These are phyloP conservation scores for Dryobates pubescens DNA, from an alignment of 2,797 vertebrate genomes.

Conservation along the genomic window DNA sequence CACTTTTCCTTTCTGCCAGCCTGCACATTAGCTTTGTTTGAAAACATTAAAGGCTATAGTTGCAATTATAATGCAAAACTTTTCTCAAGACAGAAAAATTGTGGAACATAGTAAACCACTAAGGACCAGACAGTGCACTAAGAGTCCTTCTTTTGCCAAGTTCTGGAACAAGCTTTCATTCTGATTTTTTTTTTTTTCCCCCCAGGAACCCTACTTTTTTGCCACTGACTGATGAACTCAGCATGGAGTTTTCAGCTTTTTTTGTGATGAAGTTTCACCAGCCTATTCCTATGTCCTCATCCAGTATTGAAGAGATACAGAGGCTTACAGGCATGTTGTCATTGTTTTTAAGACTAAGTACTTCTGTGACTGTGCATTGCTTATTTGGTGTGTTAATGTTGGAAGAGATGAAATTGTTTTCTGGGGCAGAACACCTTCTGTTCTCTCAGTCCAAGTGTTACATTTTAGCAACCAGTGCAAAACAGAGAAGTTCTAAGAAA, in stretches of 20 bases:
- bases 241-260: constrained; percentile 77
- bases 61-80: neutral
- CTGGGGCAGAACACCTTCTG: neutral
- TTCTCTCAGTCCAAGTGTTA: neutral
- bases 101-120: neutral
- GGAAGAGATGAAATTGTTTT: neutral
- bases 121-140: neutral
- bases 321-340: constrained; percentile 80
- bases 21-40: neutral
- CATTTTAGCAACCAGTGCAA: neutral
- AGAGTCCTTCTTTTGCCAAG: neutral
- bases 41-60: neutral
- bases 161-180: neutral
- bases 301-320: constrained; percentile 76
- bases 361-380: neutral
- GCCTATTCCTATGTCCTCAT: constrained; percentile 73
- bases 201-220: constrained; percentile 75
- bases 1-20: neutral
- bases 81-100: neutral
- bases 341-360: neutral
- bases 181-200: neutral
- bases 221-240: constrained; percentile 65
- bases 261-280: constrained; percentile 84
- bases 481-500: neutral
- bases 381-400: neutral